These are phyloP conservation scores for Microcebus lehilahytsara DNA, from an alignment of 2,113 vertebrate genomes.

Conservation along the genomic window DNA sequence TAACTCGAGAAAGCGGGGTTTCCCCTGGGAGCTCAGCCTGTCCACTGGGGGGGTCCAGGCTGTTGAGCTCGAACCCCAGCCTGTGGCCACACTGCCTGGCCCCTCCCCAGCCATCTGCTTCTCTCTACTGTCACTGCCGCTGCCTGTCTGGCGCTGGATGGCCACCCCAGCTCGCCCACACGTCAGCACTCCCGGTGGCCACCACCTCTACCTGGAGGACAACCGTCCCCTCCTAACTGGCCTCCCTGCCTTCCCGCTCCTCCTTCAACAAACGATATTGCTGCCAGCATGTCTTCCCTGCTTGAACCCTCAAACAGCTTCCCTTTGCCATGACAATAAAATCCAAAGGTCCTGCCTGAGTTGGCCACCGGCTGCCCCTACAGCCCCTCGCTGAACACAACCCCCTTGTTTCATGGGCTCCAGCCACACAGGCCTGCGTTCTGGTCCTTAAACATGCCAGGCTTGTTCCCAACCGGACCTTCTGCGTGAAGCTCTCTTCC, in stretches of 20 bases:
- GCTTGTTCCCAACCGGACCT: not conserved
- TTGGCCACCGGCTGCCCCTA: not conserved
- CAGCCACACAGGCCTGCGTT: too few relatives aligned
- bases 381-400: not conserved
- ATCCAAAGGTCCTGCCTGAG: not conserved
- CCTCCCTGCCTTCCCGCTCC: not conserved
- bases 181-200: fast-evolving
- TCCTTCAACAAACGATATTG: not conserved
- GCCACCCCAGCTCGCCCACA: not conserved
- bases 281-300: not conserved
- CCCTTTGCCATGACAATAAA: not conserved
- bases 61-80: not conserved
- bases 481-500: not conserved
- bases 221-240: not conserved
- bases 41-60: not conserved
- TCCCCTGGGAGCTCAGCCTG: not conserved
- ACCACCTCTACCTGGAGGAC: too few relatives aligned
- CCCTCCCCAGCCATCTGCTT: not conserved
- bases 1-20: not conserved
- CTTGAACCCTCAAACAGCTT: not conserved
- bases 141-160: not conserved
- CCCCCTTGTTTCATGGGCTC: not conserved
- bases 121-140: not conserved
- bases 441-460: not conserved
- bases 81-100: not conserved